Evolutionary conservation across 2,888 invertebrate species (phyloP).

Genomic region (Aradus depressus): DNA sequence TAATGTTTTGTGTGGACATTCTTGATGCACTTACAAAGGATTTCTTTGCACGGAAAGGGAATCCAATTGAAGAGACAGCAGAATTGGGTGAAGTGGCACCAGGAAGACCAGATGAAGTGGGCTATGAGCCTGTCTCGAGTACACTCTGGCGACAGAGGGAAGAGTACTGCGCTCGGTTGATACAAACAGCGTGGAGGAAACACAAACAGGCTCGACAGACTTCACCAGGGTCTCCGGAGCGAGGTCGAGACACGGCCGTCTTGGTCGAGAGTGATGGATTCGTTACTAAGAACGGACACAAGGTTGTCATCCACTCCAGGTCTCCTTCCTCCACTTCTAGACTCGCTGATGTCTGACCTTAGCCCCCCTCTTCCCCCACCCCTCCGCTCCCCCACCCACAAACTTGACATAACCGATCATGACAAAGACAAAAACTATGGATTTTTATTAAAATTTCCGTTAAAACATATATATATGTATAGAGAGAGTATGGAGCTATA

Average conservation of each 20-base stretch:
- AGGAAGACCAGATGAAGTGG: slow-evolving; percentile 70
- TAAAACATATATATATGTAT: slow-evolving; percentile 19
- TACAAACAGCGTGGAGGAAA: slow-evolving; percentile 90
- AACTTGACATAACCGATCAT: no score
- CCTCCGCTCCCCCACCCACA: no score
- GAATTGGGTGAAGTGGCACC: slow-evolving; percentile 57
- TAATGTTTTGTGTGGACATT: slow-evolving; percentile 97
- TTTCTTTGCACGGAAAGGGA: slow-evolving; percentile 94
- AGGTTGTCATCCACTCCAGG: slow-evolving; percentile 80
- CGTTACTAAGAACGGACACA: slow-evolving; percentile 76
- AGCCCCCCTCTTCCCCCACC: slow-evolving; percentile 42
- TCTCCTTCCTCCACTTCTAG: slow-evolving; percentile 75
- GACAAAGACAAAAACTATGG: slow-evolving; percentile 22
- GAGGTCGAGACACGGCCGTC: slow-evolving; percentile 63
- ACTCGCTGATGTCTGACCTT: slow-evolving; percentile 76
- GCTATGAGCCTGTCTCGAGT: slow-evolving; percentile 88
- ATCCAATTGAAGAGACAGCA: slow-evolving; percentile 84
- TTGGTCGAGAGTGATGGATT: slow-evolving; percentile 73
- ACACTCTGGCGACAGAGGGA: slow-evolving; percentile 93
- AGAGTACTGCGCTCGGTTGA: slow-evolving; percentile 89
- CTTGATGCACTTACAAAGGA: slow-evolving; percentile 95
- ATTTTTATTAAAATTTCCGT: slow-evolving; percentile 24
- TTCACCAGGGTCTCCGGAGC: slow-evolving; percentile 33
- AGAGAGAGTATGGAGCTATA: no score
- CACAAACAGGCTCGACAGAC: slow-evolving; percentile 56